A percentile compares a stretch with the other conserved stretches of the same genome.
Conservation (phyloP, 2,888 invertebrate genomes). For the Julus scandinavius region DNA sequence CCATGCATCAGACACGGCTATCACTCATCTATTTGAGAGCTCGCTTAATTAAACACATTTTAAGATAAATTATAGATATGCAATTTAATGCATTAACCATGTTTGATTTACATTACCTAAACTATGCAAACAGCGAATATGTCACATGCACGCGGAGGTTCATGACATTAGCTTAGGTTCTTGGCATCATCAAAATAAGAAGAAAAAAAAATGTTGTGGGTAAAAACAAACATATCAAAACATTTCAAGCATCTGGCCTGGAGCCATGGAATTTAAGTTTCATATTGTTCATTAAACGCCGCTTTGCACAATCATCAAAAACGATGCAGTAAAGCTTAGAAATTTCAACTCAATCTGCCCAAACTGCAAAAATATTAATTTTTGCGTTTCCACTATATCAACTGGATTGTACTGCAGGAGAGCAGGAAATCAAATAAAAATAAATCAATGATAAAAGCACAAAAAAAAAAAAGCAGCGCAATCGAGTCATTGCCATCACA, state of each 20-base stretch:
- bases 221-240: neutral
- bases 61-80: too few relatives aligned
- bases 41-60: too few relatives aligned
- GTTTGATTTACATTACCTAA: too few relatives aligned
- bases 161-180: too few relatives aligned
- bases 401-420: neutral
- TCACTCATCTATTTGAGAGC: too few relatives aligned
- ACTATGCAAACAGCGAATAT: too few relatives aligned
- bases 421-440: constrained; percentile 37
- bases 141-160: too few relatives aligned
- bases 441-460: constrained; percentile 29
- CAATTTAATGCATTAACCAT: too few relatives aligned
- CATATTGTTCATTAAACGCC: neutral
- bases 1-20: too few relatives aligned
- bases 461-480: neutral
- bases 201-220: neutral
- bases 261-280: neutral
- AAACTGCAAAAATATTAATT: constrained; percentile 29
- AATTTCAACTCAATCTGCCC: neutral
- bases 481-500: neutral
- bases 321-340: neutral
- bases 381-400: neutral
- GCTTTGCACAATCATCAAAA: neutral
- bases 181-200: too few relatives aligned
- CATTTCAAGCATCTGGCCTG: neutral